These are phyloP conservation scores for Campoletis raptor DNA, from an alignment of 2,888 invertebrate genomes.

Conservation along the genomic window DNA sequence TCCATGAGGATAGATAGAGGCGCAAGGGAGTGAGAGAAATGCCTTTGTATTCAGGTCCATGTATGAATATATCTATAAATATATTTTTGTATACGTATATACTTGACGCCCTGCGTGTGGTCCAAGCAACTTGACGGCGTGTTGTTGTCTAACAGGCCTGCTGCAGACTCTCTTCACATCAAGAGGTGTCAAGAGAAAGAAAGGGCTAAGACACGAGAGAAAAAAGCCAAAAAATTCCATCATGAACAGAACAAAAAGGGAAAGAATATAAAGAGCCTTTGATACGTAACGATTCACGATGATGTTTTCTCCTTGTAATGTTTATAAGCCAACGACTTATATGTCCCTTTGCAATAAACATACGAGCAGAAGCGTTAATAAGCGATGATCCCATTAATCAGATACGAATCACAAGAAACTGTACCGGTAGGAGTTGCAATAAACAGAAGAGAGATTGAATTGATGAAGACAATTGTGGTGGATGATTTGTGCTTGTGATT, in stretches of 20 bases:
- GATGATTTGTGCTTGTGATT: background rate
- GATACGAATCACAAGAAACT: conserved; percentile 25
- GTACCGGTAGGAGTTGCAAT: background rate
- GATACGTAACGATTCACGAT: conserved; percentile 65
- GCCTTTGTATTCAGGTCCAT: conserved; percentile 30
- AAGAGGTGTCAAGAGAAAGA: conserved; percentile 64
- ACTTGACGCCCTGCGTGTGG: conserved; percentile 70
- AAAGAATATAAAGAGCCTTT: conserved; percentile 65
- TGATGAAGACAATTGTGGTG: background rate
- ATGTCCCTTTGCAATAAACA: conserved; percentile 13
- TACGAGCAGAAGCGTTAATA: conserved; percentile 21
- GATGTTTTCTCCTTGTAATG: conserved; percentile 49
- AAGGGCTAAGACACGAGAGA: conserved; percentile 42
- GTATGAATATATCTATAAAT: background rate
- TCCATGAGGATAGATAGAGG: conserved; percentile 71
- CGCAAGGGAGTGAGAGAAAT: conserved; percentile 53
- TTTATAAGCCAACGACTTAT: conserved; percentile 17
- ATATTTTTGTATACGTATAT: conserved; percentile 26
- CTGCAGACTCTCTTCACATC: conserved; percentile 65
- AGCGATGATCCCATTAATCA: conserved; percentile 41
- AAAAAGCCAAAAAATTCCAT: conserved; percentile 52
- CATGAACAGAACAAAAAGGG: conserved; percentile 23
- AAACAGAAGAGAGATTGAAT: conserved; percentile 7
- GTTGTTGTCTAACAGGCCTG: conserved; percentile 58
- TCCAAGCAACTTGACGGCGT: conserved; percentile 63